phyloP scores from a whole-genome alignment of 2,113 vertebrate genomes.

The Tenebrosternarchus preto region DNA sequence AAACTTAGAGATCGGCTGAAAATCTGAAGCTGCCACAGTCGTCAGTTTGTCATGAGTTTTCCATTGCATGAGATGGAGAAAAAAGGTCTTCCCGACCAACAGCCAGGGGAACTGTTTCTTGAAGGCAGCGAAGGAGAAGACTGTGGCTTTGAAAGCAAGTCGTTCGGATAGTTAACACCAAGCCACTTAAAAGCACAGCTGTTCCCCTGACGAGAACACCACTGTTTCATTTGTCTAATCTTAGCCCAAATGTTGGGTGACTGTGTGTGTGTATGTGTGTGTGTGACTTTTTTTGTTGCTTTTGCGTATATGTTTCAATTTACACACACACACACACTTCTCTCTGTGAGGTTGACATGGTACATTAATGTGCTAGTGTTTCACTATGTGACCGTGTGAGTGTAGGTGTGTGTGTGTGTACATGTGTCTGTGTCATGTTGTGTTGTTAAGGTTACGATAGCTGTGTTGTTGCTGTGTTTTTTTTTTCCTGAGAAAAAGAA shows the following conservation, averaged over 20 bases:
- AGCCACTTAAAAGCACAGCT: constrained; percentile 77
- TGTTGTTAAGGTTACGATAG: not conserved
- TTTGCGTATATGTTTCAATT: not conserved
- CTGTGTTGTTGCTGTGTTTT: constrained; percentile 30
- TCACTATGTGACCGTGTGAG: constrained; percentile 6
- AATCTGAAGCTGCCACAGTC: not conserved
- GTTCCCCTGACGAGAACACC: constrained; percentile 75
- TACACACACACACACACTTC: not conserved
- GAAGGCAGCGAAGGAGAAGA: constrained; percentile 71
- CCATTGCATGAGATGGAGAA: constrained; percentile 48
- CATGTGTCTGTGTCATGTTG: constrained; percentile 5
- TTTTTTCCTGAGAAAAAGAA: constrained; percentile 32
- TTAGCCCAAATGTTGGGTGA: constrained; percentile 67
- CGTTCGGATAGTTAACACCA: constrained; percentile 74
- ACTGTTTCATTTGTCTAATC: constrained; percentile 78
- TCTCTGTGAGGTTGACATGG: constrained; percentile 9
- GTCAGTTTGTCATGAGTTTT: constrained; percentile 52
- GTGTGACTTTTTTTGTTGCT: constrained; percentile 36
- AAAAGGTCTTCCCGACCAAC: constrained; percentile 60
- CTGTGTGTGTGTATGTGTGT: constrained; percentile 34
- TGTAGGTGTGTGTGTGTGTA: not conserved
- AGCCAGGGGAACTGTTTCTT: constrained; percentile 65
- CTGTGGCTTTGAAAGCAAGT: constrained; percentile 75
- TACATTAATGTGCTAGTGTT: not conserved
- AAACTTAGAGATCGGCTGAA: constrained; percentile 9